A percentile compares a stretch with the other conserved stretches of the same genome.
Conservation (phyloP, 2,797 vertebrate species). For the Graptemys geographica region DNA sequence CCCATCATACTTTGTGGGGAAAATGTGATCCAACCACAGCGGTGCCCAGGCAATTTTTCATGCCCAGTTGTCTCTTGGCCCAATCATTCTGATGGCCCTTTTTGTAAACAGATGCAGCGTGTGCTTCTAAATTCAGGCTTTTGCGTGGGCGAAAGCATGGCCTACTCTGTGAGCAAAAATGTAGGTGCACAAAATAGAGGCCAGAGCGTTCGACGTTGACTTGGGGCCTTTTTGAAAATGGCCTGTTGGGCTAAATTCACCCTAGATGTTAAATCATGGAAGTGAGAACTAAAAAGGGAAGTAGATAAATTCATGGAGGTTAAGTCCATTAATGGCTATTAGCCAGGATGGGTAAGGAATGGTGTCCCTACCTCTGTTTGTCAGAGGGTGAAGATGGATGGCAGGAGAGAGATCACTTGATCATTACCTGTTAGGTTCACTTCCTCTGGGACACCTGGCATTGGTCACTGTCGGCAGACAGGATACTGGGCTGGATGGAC, state of each 20-base stretch:
- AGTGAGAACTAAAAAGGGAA: background rate
- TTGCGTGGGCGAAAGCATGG: background rate
- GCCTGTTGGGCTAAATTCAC: background rate
- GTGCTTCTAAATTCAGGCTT: background rate
- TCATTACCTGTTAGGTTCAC: no score
- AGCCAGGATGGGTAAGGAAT: no score
- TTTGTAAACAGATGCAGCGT: rapidly evolving
- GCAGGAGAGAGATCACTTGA: no score
- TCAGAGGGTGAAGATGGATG: no score
- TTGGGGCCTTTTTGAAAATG: slow-evolving; percentile 21
- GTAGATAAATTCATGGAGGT: no score
- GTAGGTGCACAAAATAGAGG: slow-evolving; percentile 16
- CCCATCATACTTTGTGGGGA: background rate
- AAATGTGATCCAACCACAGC: slow-evolving; percentile 40
- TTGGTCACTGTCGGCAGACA: no score
- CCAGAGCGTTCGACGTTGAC: slow-evolving; percentile 19
- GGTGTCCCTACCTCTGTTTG: no score
- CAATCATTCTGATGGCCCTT: background rate
- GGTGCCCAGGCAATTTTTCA: background rate
- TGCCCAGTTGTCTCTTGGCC: background rate
- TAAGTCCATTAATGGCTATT: no score
- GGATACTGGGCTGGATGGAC: no score
- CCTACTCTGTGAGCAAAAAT: background rate
- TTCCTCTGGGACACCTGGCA: no score
- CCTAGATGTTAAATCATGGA: slow-evolving; percentile 18